Evolutionary conservation across 1,140 invertebrate species (phyloP).

Genomic region (Brachionus calyciflorus): DNA sequence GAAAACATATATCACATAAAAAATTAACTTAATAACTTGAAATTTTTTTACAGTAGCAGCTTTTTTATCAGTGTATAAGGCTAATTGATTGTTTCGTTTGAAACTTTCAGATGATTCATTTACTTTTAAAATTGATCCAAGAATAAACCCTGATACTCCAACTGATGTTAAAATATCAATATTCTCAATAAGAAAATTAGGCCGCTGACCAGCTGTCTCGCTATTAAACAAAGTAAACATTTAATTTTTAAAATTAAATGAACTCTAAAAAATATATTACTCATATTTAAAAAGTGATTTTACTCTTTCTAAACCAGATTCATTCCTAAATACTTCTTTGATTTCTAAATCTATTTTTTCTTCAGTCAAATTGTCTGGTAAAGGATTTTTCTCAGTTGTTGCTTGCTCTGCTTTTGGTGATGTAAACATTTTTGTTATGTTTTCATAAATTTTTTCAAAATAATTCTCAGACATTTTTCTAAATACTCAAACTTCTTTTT

Average conservation of each 20-base stretch:
- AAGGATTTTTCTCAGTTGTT: neutral
- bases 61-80: conserved; percentile 32
- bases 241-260: neutral
- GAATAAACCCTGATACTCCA: conserved; percentile 27
- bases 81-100: conserved; percentile 37
- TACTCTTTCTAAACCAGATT: neutral
- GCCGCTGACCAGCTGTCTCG: neutral
- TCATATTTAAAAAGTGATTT: neutral
- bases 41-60: neutral
- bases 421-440: neutral
- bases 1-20: neutral
- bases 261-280: neutral
- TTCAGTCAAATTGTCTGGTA: neutral
- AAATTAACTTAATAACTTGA: neutral
- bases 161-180: conserved; percentile 9
- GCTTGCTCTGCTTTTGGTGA: neutral
- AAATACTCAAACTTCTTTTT: no score
- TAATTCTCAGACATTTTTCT: no score
- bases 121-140: conserved; percentile 6
- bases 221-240: neutral
- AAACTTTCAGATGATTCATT: conserved; percentile 14
- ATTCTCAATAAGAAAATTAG: conserved; percentile 23
- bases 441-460: neutral
- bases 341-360: neutral
- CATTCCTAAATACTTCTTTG: neutral